These are phyloP conservation scores for Latheticus oryzae DNA, from an alignment of 2,888 invertebrate genomes.

Conservation along the genomic window DNA sequence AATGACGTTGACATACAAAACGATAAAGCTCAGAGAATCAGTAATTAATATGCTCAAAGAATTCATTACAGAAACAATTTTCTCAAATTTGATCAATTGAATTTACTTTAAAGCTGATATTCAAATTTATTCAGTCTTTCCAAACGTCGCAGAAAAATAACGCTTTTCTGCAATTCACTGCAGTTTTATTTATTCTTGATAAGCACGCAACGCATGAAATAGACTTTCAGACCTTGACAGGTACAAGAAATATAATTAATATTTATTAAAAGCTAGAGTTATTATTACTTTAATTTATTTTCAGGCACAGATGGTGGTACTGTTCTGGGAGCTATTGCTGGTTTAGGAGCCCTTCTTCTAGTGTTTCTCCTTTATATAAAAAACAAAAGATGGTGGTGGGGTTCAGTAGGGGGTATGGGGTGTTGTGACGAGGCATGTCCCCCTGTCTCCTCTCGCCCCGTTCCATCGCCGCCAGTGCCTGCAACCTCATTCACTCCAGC, in stretches of 20 bases:
- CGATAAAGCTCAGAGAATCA: constrained; percentile 8
- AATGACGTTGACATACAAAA: constrained; percentile 1
- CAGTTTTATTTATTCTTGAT: constrained; percentile 11
- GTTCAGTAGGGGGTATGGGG: constrained; percentile 72
- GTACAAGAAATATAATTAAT: no score
- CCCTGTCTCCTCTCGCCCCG: constrained; percentile 63
- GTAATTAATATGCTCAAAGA: neutral
- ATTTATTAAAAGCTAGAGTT: no score
- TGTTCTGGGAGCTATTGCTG: constrained; percentile 85
- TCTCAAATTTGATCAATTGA: no score
- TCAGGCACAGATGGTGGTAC: constrained; percentile 84
- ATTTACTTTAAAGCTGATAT: no score
- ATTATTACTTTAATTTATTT: constrained; percentile 39
- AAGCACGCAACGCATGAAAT: constrained; percentile 11
- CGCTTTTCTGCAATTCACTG: constrained; percentile 9
- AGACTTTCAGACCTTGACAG: no score
- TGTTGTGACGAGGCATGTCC: constrained; percentile 72
- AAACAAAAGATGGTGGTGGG: constrained; percentile 80
- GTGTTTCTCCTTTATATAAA: constrained; percentile 89
- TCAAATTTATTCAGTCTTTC: constrained; percentile 13
- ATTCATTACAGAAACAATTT: neutral
- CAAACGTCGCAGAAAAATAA: constrained; percentile 1
- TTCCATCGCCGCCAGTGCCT: constrained; percentile 63
- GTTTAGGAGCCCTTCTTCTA: constrained; percentile 83
- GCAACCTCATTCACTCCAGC: constrained; percentile 59